A percentile compares a stretch with the other conserved stretches of the same genome.
phyloP scores from a whole-genome alignment of 2,113 vertebrate genomes.

The Equus quagga region DNA sequence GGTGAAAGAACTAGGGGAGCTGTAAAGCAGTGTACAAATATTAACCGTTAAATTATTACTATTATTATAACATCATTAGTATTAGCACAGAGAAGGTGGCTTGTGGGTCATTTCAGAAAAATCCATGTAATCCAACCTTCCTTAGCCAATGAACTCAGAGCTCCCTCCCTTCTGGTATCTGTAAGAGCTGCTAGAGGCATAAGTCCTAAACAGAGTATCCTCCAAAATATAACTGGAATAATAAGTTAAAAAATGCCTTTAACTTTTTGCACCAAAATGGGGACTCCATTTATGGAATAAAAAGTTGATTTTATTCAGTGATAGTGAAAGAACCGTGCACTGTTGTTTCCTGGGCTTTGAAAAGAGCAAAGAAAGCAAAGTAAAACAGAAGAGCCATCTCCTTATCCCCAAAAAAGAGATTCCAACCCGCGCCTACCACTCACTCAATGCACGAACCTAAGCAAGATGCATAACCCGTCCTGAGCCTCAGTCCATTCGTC shows the following conservation, averaged over 20 bases:
- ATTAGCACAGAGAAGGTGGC: neutral
- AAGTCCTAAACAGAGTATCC: neutral
- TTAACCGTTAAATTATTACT: neutral
- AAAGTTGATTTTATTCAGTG: neutral
- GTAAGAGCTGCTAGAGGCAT: neutral
- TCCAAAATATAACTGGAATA: neutral
- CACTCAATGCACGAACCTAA: neutral
- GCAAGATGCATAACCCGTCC: neutral
- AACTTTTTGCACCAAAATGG: neutral
- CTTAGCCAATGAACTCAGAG: neutral
- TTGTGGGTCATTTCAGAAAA: slow-evolving; percentile 21
- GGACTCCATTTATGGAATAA: neutral
- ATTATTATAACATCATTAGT: neutral
- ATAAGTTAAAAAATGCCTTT: neutral
- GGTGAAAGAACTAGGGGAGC: neutral
- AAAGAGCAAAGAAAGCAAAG: neutral
- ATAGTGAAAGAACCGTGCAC: neutral
- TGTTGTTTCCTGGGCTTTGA: neutral
- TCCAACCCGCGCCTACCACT: neutral
- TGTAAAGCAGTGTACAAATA: neutral
- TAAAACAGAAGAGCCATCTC: neutral
- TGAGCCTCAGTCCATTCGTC: neutral
- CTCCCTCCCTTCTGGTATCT: neutral
- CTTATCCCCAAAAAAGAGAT: neutral
- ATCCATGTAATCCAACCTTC: neutral